These are phyloP conservation scores for Coelopa pilipes DNA, from an alignment of 2,888 invertebrate genomes.

Conservation along the genomic window DNA sequence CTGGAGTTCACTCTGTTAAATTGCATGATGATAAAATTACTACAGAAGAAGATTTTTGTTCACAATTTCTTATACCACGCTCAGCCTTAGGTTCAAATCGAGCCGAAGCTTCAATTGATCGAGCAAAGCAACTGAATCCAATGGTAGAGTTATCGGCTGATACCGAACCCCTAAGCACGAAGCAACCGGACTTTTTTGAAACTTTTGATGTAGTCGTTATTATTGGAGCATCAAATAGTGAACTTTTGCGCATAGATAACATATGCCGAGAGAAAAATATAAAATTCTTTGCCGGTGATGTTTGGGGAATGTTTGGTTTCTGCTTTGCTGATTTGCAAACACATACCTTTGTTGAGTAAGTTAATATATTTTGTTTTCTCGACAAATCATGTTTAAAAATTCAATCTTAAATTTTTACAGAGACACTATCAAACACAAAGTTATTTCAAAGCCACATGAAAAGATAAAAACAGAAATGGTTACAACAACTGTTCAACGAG, in stretches of 20 bases:
- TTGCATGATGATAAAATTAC: conserved; percentile 82
- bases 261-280: conserved; percentile 79
- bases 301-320: conserved; percentile 93
- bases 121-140: conserved; percentile 89
- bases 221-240: conserved; percentile 77
- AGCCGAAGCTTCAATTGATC: conserved; percentile 82
- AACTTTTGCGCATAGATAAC: conserved; percentile 79
- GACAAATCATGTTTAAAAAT: neutral
- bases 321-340: conserved; percentile 89
- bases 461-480: conserved; percentile 69
- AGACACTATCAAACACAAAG: conserved; percentile 68
- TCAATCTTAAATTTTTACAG: conserved; percentile 59
- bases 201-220: conserved; percentile 87
- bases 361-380: too few species aligned
- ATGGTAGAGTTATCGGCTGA: conserved; percentile 87
- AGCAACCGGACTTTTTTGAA: conserved; percentile 78
- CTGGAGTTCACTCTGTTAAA: conserved; percentile 90
- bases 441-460: conserved; percentile 70
- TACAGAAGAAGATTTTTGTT: conserved; percentile 77
- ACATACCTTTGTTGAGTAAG: conserved; percentile 84
- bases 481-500: conserved; percentile 74
- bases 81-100: conserved; percentile 83
- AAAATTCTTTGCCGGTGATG: conserved; percentile 90
- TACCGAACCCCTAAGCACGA: conserved; percentile 72
- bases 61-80: conserved; percentile 85